Percentiles rank a stretch among this genome's conserved stretches.
Evolutionary conservation across 2,888 invertebrate genomes (phyloP).

Genomic region (Andrena fulva): DNA sequence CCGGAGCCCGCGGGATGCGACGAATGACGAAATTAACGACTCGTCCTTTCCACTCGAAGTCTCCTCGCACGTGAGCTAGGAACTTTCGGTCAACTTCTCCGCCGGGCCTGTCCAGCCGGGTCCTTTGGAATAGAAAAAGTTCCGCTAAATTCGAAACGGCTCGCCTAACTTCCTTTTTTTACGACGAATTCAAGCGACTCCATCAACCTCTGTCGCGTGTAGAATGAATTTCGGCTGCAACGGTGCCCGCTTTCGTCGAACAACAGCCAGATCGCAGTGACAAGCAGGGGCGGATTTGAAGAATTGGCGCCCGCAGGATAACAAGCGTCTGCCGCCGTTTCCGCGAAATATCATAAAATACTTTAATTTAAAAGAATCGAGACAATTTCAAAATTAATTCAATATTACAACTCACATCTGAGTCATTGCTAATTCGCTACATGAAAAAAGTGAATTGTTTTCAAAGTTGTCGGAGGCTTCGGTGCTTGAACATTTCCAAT

Average conservation of each 20-base stretch:
- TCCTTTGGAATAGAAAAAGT: conserved; percentile 56
- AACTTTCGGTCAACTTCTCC: conserved; percentile 66
- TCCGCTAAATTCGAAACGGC: conserved; percentile 55
- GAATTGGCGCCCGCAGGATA: too few relatives aligned
- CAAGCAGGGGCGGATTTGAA: neutral
- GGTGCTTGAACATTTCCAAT: too few relatives aligned
- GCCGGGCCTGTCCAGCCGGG: conserved; percentile 21
- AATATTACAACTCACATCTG: too few relatives aligned
- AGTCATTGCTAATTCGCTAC: too few relatives aligned
- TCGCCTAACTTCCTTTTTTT: conserved; percentile 22
- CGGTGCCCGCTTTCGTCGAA: neutral
- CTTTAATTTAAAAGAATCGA: too few relatives aligned
- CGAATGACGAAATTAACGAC: conserved; percentile 79
- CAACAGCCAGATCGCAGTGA: neutral
- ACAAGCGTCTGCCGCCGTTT: too few relatives aligned
- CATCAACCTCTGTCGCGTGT: neutral
- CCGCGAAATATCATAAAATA: too few relatives aligned
- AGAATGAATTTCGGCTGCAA: conserved; percentile 15
- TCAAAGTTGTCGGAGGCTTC: too few relatives aligned
- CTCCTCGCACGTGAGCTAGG: conserved; percentile 62
- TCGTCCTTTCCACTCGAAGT: conserved; percentile 68
- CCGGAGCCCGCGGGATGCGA: conserved; percentile 69
- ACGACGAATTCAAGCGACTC: conserved; percentile 43
- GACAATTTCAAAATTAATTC: too few relatives aligned
- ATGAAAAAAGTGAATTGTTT: too few relatives aligned